These are phyloP conservation scores for Calameuta idolon DNA, from an alignment of 2,888 invertebrate species.

Conservation along the genomic window DNA sequence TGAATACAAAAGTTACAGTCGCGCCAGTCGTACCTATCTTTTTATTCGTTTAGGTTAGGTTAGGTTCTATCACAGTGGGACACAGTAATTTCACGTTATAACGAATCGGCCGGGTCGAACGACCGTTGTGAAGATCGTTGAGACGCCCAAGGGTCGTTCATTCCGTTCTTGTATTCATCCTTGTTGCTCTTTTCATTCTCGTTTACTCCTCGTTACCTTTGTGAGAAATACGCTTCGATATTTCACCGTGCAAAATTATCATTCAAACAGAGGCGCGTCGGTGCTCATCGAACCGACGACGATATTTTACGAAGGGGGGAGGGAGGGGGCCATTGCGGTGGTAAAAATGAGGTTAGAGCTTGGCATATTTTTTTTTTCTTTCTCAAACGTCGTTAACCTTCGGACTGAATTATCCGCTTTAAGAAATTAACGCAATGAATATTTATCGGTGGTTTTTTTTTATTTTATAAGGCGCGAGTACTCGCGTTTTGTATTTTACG, in stretches of 20 bases:
- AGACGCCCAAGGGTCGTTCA: background rate
- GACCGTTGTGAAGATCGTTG: background rate
- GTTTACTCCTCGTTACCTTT: background rate
- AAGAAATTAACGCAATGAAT: background rate
- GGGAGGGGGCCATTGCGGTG: no score
- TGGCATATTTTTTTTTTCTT: background rate
- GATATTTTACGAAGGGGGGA: background rate
- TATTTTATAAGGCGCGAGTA: no score
- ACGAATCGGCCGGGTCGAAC: background rate
- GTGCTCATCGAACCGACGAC: background rate
- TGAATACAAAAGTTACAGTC: conserved; percentile 9
- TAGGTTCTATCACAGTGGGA: background rate
- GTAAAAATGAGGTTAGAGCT: background rate
- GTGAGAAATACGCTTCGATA: background rate
- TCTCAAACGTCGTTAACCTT: background rate
- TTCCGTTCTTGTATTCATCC: background rate
- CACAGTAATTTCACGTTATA: background rate
- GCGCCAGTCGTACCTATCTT: conserved; percentile 2
- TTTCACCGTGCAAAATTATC: background rate
- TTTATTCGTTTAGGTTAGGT: conserved; percentile 26
- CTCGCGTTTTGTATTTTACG: background rate
- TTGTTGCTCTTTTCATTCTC: background rate
- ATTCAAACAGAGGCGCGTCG: background rate
- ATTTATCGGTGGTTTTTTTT: no score
- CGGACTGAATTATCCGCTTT: background rate